Conservation (phyloP, 2,888 invertebrate genomes). For the Diarsia mendica region DNA sequence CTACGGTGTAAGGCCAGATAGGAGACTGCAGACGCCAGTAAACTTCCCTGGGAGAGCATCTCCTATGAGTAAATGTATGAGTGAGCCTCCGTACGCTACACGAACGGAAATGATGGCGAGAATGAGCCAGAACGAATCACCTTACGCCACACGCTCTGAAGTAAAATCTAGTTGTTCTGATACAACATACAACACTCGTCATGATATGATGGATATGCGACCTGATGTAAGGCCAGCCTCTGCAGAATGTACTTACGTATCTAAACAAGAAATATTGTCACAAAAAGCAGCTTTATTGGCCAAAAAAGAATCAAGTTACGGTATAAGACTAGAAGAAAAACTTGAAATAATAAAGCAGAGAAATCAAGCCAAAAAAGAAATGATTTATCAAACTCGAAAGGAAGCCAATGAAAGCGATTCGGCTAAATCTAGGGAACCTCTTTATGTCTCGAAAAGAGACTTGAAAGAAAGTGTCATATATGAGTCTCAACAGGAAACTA, state of each 20-base stretch:
- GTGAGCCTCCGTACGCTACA: constrained; percentile 87
- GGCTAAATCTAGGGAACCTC: constrained; percentile 85
- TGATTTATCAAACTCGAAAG: constrained; percentile 88
- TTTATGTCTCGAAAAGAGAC: constrained; percentile 89
- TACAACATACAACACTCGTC: constrained; percentile 77
- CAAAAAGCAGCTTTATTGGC: constrained; percentile 88
- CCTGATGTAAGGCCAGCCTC: constrained; percentile 83
- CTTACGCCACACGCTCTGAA: constrained; percentile 83
- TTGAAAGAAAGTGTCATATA: constrained; percentile 89
- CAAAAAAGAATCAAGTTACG: constrained; percentile 84
- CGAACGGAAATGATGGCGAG: constrained; percentile 87
- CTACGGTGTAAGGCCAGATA: constrained; percentile 84
- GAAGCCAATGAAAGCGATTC: constrained; percentile 87
- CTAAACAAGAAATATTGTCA: constrained; percentile 88
- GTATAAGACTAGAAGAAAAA: constrained; percentile 85
- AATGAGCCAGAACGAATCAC: constrained; percentile 82
- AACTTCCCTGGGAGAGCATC: constrained; percentile 82
- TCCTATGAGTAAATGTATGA: constrained; percentile 87
- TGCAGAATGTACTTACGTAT: constrained; percentile 88
- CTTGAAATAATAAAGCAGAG: constrained; percentile 89
- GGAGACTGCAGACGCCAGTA: constrained; percentile 84
- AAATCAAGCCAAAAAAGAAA: constrained; percentile 89
- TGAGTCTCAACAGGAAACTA: constrained; percentile 87
- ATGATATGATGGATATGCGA: constrained; percentile 79
- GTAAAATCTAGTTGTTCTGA: constrained; percentile 87